Evolutionary conservation across 2,113 vertebrate genomes (phyloP), one percentile per base, ranked within the genome.

Genomic region (Stigmatopora argus): DNA sequence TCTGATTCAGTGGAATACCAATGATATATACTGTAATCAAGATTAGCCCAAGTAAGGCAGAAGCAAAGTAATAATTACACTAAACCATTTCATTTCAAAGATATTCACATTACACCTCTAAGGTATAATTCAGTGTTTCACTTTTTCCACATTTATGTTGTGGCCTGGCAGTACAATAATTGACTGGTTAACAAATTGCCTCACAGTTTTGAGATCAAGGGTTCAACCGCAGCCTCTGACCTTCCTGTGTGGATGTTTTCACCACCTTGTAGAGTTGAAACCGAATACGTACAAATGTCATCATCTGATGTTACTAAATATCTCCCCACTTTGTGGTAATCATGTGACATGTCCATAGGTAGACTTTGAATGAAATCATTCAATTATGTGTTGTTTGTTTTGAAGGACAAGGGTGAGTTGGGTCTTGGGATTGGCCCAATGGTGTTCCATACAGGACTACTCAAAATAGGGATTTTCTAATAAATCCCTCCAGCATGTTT

Each of bases 361-460:
- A 18, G 31, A 34, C 55, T 18, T 35, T 17, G 18, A 41, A 41
- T 41, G 26, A 31, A 31, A 31, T 41, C 31, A 59, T 35, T 46
- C n/a, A 46, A 62, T 70, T 38, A 31, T 56, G 56, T 23, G 15
- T 10, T 9, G 31, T 49, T 0, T 26, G 17, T 35, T 64, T 65
- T 73, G 72, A 78, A 35, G 23, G 57, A 69, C 45, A 67, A 35
- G n/a, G 21, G 7, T 18, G n/a, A n/a, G 11, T 9, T 26, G 23
- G 52, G 52, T 10, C 10, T 8, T 17, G 47, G 56, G 62, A 64
- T 26, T 65, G 48, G 62, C 56, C 52, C 51, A 35, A 0, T 44
- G 12, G 48, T 9, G 9, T 65, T 44, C 66, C 17, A 65, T 67
- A 69, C 68, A 66, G 56, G 67, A 69, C 34, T 57, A 12, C 44